A percentile compares a stretch with the other conserved stretches of the same genome.
Evolutionary conservation across 2,888 invertebrate species (phyloP).

Genomic region (Conus canariensis): DNA sequence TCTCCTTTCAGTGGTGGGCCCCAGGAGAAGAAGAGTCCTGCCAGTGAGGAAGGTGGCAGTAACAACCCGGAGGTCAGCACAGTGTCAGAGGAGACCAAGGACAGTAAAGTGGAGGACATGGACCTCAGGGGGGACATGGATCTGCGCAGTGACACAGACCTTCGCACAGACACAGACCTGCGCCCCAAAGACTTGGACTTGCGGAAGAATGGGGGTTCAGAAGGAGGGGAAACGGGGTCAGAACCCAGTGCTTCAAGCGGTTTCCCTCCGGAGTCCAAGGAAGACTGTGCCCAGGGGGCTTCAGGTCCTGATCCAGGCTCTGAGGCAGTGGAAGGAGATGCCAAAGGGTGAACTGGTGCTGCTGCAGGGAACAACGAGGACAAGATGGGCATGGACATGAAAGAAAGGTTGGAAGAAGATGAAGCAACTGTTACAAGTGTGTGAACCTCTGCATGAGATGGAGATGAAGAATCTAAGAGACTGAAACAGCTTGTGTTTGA

Average conservation of each 20-base stretch:
- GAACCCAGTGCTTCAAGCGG: not conserved
- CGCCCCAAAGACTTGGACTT: conserved; percentile 34
- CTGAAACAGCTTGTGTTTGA: too few relatives aligned
- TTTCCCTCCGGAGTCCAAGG: not conserved
- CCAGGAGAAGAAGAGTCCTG: not conserved
- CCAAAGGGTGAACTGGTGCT: not conserved
- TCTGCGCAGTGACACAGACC: conserved; percentile 2
- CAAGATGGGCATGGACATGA: not conserved
- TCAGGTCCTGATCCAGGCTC: not conserved
- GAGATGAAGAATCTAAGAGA: not conserved
- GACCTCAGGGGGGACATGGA: conserved; percentile 27
- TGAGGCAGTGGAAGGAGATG: not conserved
- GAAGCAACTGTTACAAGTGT: not conserved
- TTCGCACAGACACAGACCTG: conserved; percentile 31
- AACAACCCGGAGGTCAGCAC: conserved; percentile 25
- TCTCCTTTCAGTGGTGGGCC: not conserved
- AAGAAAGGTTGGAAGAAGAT: not conserved
- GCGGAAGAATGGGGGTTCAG: not conserved
- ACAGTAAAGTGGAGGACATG: conserved; percentile 14
- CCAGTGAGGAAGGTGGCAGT: not conserved
- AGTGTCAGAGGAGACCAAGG: not conserved
- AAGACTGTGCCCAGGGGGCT: not conserved
- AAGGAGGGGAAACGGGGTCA: not conserved
- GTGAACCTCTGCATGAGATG: too few relatives aligned
- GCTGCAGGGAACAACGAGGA: not conserved